Base-by-base conservation (phyloP, 2,888 invertebrate genomes). In the Cephus spinipes region DNA sequence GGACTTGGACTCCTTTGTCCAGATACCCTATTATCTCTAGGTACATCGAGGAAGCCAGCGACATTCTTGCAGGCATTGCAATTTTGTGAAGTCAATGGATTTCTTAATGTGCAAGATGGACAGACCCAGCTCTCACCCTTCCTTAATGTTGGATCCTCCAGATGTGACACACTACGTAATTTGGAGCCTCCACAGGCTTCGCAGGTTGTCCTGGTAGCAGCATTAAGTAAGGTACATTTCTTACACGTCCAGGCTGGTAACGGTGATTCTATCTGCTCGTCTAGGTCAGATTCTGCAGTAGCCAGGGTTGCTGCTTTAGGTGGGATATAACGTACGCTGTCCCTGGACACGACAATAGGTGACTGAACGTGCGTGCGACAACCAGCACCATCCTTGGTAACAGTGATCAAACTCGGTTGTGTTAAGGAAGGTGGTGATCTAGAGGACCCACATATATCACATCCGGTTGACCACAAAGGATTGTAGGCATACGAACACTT, bases 401-500 rank as follows among this genome's bases (percentile, higher is more conserved):
- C 94, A 1, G 96, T 96, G 87, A 95, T 95, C 75, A 95, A 93
- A 87, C 92, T 95, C 79, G 93, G 95, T 92, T 96, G 94, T 68
- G 94, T 93, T 75, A 94, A 88, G 35, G 94, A 94, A 6, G 94
- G 94, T 34, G 94, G 94, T 79, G 93, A 94, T 80, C 94, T 92
- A 77, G 93, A 92, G 80, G 95, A 94, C 86, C 95, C 95, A 89
- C 98, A 98, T 85, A 96, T 96, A 92, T 96, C 96, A 91, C 98
- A 98, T 84, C 94, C 93, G 74, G 95, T 94, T 82, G 95, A 95
- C 94, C 95, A 96, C 89, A 96, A 94, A 82, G 96, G 95, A 92
- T 97, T 96, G 92, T 97, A 97, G 81, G 96, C 96, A 92, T 96
- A 98, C 90, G 97, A 97, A 92, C 98, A 98, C 91, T 96, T 96